These are phyloP conservation scores for Mustela nigripes DNA, from an alignment of 2,113 vertebrate species.

Conservation along the genomic window DNA sequence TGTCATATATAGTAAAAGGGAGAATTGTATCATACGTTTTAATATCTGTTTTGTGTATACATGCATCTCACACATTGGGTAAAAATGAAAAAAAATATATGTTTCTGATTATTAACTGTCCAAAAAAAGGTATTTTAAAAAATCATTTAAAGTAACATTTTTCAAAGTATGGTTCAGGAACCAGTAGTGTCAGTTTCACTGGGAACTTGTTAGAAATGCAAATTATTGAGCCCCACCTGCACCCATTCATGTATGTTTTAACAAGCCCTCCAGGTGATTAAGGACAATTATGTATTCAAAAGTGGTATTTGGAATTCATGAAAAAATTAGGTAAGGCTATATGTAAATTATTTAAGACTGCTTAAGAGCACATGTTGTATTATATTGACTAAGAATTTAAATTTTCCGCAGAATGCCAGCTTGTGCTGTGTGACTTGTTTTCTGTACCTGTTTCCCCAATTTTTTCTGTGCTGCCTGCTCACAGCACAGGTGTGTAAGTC, in stretches of 20 bases:
- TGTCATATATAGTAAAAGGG: background rate
- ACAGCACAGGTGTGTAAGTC: background rate
- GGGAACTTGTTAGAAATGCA: background rate
- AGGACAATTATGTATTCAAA: background rate
- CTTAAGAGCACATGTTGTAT: background rate
- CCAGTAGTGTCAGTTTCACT: background rate
- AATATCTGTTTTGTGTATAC: background rate
- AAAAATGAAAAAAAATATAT: slow-evolving; percentile 40
- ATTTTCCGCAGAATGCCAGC: background rate
- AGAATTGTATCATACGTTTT: background rate
- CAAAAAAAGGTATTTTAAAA: background rate
- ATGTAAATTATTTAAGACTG: background rate
- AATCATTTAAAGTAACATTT: background rate
- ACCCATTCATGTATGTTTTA: background rate
- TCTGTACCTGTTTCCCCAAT: background rate
- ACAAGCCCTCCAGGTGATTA: background rate
- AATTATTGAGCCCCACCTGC: background rate
- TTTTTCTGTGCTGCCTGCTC: background rate
- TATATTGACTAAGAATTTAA: background rate
- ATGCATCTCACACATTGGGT: background rate
- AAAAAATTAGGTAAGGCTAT: background rate
- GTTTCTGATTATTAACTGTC: background rate
- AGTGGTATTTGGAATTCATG: background rate
- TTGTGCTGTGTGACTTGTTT: background rate
- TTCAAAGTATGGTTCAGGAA: background rate